A percentile compares a stretch with the other conserved stretches of the same genome.
Conservation (phyloP, 2,888 invertebrate genomes). For the Pseudococcus viburni region DNA sequence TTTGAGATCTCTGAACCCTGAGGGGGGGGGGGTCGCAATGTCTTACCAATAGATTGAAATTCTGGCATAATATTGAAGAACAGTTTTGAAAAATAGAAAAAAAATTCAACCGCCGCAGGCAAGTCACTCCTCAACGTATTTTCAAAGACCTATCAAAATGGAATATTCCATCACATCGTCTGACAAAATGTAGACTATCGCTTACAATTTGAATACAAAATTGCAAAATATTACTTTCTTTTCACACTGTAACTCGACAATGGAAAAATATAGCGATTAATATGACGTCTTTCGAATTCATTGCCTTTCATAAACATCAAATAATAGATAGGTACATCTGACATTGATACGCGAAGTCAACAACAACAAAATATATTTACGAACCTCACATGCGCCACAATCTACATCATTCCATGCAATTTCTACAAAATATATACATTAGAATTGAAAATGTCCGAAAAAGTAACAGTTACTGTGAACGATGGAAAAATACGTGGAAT, state of each 20-base stretch:
- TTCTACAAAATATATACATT: not conserved
- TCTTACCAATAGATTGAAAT: no score
- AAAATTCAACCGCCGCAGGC: no score
- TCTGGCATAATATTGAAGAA: no score
- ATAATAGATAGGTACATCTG: not conserved
- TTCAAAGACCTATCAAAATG: not conserved
- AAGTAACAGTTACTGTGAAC: not conserved
- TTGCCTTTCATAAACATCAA: not conserved
- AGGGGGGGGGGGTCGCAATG: no score
- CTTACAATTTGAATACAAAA: not conserved
- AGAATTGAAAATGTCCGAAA: not conserved
- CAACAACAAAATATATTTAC: not conserved
- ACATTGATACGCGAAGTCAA: not conserved
- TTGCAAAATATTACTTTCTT: not conserved
- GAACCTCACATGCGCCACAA: not conserved
- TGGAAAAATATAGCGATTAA: not conserved
- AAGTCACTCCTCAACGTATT: no score
- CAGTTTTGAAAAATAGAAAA: no score
- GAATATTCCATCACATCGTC: not conserved
- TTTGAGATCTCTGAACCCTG: no score
- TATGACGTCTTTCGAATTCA: not conserved
- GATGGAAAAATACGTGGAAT: slow-evolving; percentile 46
- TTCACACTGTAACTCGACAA: not conserved
- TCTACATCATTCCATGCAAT: not conserved
- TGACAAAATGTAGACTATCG: not conserved